These are phyloP conservation scores for Actenoides lindsayi DNA, from an alignment of 2,113 vertebrate species.

Conservation along the genomic window DNA sequence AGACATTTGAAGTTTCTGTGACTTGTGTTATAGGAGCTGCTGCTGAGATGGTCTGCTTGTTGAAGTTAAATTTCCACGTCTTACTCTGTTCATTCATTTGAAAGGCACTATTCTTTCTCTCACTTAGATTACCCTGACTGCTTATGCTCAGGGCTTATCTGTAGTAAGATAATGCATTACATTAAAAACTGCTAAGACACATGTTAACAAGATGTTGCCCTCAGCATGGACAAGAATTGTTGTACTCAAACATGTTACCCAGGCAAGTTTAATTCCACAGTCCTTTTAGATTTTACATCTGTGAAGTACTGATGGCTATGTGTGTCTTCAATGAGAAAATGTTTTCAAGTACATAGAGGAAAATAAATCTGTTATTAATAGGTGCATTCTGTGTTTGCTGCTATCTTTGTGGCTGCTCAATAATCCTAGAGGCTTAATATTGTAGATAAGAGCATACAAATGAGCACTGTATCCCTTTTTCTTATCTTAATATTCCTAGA, in stretches of 20 bases:
- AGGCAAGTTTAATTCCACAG: neutral
- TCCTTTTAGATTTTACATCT: neutral
- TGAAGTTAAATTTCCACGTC: neutral
- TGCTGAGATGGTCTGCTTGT: neutral
- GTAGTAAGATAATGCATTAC: neutral
- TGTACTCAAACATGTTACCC: neutral
- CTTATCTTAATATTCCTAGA: neutral
- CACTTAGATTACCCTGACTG: neutral
- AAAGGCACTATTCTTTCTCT: neutral
- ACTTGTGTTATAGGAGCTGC: neutral
- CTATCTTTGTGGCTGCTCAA: neutral
- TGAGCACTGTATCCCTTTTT: neutral
- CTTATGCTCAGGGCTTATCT: neutral
- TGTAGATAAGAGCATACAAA: neutral
- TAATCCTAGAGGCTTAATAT: neutral
- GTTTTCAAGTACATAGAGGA: neutral
- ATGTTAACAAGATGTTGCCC: conserved; percentile 21
- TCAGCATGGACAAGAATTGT: neutral
- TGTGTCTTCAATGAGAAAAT: neutral
- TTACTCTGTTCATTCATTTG: neutral
- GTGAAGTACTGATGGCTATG: neutral
- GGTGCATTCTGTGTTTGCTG: neutral
- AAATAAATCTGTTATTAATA: neutral
- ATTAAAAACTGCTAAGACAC: neutral
- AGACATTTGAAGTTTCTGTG: neutral